Conservation (phyloP, 2,113 vertebrate genomes). For the Mixornis gularis region DNA sequence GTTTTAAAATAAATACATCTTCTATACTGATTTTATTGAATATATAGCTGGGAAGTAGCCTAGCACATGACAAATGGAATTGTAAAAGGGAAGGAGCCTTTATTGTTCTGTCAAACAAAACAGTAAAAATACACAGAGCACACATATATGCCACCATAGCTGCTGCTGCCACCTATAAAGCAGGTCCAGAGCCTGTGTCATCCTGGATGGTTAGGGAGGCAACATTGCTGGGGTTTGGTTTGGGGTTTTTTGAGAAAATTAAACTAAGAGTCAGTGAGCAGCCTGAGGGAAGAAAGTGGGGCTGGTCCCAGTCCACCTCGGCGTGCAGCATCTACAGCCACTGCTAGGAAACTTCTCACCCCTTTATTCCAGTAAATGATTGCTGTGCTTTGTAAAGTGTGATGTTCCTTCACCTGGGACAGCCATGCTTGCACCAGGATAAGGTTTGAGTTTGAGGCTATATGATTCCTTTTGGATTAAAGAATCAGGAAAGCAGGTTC, state of each 20-base stretch:
- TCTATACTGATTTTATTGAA: not conserved
- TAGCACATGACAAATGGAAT: not conserved
- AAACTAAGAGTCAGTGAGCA: not conserved
- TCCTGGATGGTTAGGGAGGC: not conserved
- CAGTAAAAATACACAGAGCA: not conserved
- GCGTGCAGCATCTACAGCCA: fast-evolving
- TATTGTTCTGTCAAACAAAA: not conserved
- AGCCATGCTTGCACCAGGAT: not conserved
- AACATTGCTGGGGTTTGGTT: not conserved
- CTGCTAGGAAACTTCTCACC: not conserved
- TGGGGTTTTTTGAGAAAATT: not conserved
- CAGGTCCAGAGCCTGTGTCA: fast-evolving
- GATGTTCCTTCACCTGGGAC: not conserved
- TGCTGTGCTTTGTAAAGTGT: not conserved
- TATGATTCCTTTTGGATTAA: not conserved
- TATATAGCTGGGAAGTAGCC: not conserved
- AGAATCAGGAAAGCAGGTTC: not conserved
- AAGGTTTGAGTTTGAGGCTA: not conserved
- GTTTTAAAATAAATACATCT: not conserved
- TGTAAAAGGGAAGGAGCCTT: not conserved
- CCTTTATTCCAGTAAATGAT: not conserved
- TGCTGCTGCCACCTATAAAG: not conserved
- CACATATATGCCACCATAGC: not conserved
- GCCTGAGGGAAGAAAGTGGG: not conserved
- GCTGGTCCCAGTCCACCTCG: not conserved